Evolutionary conservation across 2,888 invertebrate genomes (phyloP), one percentile per base, ranked within the genome.

Genomic region (Dryococelus australis): DNA sequence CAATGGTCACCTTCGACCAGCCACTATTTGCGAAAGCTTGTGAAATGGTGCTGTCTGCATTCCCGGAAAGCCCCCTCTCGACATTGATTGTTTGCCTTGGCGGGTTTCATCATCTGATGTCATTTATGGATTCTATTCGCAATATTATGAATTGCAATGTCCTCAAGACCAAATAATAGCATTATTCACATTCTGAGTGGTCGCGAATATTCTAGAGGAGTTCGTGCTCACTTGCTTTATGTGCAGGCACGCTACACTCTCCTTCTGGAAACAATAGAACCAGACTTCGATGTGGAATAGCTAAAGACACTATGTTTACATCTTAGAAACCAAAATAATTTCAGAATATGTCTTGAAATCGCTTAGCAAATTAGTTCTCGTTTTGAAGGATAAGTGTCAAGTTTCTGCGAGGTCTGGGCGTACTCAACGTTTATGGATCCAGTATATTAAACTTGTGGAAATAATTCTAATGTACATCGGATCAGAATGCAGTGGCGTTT

Each of bases 71-170:
- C 26, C 83, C 83, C n/a, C 83, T 83, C 10, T 26, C n/a, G 12
- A 26, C 16, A 26, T 26, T 28, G 12, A 27, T 83, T 8, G 83
- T 83, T 20, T 4, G 83, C 26, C 83, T 83, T 13, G 83, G 83
- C 6, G 28, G 83, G 26, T 83, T 83, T 43, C 83, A 83, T 27
- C 83, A 6, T 83, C 43, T 83, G 83, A n/a, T 83, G 8, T 83
- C 83, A 10, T 83, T 26, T 26, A 86, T 83, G 83, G 83, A 35
- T 13, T 0, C 83, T 28, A 28, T 83, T 1, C 0, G 83, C 9
- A 3, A 83, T 20, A 83, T 83, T 13, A 86, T 83, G 86, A 81
- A n/a, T 10, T 83, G 47, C 43, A 86, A 83, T 27, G 86, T 83
- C 6, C 47, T 86, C 24, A 43, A 27, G 83, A 86, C 20, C 83